Percentiles rank a stretch among this genome's conserved stretches.
These are phyloP conservation scores for Penelope pileata DNA, from an alignment of 2,113 vertebrate species.

Conservation along the genomic window DNA sequence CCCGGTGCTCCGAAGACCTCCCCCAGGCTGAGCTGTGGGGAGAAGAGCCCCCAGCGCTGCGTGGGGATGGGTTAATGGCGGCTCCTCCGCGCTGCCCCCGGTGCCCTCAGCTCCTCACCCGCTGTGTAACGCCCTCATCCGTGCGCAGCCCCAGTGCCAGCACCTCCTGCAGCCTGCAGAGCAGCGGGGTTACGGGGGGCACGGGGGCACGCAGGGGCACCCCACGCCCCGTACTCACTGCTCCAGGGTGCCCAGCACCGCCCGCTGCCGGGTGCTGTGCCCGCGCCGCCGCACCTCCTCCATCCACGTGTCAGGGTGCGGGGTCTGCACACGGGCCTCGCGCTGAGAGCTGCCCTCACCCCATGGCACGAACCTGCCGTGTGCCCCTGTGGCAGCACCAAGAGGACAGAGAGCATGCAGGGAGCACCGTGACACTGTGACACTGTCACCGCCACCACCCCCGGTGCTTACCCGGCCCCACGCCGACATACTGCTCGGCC, in stretches of 20 bases:
- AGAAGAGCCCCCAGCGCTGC: conserved; percentile 86
- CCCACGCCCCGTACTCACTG: conserved; percentile 77
- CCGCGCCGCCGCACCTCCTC: conserved; percentile 83
- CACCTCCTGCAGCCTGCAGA: conserved; percentile 88
- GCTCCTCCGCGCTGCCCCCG: fast-evolving
- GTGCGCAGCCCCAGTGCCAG: conserved; percentile 89
- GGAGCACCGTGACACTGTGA: too few species aligned
- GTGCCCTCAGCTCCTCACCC: conserved; percentile 69
- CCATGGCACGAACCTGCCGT: conserved; percentile 82
- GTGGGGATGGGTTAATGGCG: fast-evolving
- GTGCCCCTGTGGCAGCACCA: conserved; percentile 80
- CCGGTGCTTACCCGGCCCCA: conserved; percentile 86
- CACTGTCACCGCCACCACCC: fast-evolving
- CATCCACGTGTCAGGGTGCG: conserved; percentile 90
- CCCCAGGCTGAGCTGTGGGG: conserved; percentile 75
- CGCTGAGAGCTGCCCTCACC: conserved; percentile 69
- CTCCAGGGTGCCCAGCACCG: conserved; percentile 73
- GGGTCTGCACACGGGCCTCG: conserved; percentile 91
- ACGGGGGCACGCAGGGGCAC: fast-evolving
- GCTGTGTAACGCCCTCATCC: conserved; percentile 82
- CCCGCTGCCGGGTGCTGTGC: conserved; percentile 85
- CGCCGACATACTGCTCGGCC: conserved; percentile 87
- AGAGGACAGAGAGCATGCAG: neutral
- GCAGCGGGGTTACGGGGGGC: neutral
- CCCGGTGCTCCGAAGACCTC: conserved; percentile 71